Evolutionary conservation across 2,113 vertebrate genomes (phyloP), one percentile per base, ranked within the genome.

Genomic region (Arothron firmamentum): DNA sequence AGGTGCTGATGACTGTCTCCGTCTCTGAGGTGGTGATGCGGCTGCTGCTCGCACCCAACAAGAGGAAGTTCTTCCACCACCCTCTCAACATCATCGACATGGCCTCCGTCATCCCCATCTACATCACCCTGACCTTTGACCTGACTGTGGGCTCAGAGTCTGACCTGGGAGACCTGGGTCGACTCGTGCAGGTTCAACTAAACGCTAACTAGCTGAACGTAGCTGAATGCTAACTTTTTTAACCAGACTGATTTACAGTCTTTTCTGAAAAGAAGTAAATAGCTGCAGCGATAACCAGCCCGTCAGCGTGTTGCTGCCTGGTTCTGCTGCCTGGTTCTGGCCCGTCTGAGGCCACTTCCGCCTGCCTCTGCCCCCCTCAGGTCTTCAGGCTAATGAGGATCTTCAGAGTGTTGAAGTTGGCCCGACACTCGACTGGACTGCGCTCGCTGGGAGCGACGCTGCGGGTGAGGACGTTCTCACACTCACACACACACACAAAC

Each of bases 391-490:
- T 99, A 56, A 96, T 96, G 94, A 92, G 95, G 82, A 93, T 98
- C 87, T 97, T 98, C 87, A 89, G 96, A n/a, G 95, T 99, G 62
- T 81, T 99, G 83, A 99, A 98, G 83, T 64, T 99, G 90, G 96
- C 96, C 0, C 92, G 97, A 58, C 97, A 99, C 82, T 99, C 96
- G 47, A 98, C 96, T 0, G 97, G 97, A 5, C 90, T 99, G 62
- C 92, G 97, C 15, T 98, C 97, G 0, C 90, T 99, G 77, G 97
- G 97, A 18, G 96, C 96, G 31, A 99, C 97, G 0, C 88, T 99
- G 43, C 90, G 94, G 94, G 96, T 98, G 87, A 64, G 17, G 0
- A n/a, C 45, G n/a, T 6, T 46, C 45, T 12, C 6, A 25, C 25
- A 34, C 31, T 4, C 31, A 34, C 31, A 34, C 31, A 34, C 31